phyloP scores from a whole-genome alignment of 2,113 vertebrate species.

The Campylomormyrus numenius region DNA sequence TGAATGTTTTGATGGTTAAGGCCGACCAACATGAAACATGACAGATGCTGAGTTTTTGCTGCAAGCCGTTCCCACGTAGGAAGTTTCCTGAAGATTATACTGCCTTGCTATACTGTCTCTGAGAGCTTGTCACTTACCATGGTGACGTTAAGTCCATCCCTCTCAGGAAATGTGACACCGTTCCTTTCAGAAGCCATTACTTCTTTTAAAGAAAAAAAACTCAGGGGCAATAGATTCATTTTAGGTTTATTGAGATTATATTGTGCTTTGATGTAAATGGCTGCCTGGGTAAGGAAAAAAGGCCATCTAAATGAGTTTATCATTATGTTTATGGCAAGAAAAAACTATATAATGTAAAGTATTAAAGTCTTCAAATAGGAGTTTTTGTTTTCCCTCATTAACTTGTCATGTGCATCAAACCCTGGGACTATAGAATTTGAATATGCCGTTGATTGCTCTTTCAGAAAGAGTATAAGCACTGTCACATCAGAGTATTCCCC shows the following conservation, averaged over 20 bases:
- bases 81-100: neutral
- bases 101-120: neutral
- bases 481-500: constrained; percentile 10
- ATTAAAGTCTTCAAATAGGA: neutral
- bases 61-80: neutral
- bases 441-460: neutral
- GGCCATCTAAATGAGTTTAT: neutral
- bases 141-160: neutral
- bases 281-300: neutral
- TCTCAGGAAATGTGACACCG: neutral
- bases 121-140: neutral
- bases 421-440: neutral
- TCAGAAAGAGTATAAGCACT: neutral
- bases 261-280: neutral
- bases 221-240: neutral
- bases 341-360: neutral
- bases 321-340: neutral
- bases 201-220: neutral
- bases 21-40: neutral
- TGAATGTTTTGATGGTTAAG: neutral
- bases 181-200: neutral
- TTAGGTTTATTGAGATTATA: neutral
- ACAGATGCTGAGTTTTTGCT: neutral
- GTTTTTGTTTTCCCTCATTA: neutral
- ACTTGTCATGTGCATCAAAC: neutral